Evolutionary conservation across 2,797 vertebrate species (phyloP).

Genomic region (Semotilus atromaculatus): DNA sequence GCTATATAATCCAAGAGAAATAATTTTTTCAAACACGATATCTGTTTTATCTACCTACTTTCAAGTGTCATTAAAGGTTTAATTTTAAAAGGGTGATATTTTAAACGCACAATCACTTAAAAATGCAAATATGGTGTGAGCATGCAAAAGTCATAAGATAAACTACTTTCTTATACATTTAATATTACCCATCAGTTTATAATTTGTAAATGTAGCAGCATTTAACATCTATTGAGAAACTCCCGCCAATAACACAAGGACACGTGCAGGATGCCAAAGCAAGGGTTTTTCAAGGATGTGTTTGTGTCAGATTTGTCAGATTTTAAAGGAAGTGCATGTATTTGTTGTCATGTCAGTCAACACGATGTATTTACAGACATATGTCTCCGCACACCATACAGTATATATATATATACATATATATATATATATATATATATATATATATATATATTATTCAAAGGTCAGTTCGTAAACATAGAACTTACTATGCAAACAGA

Average conservation of each 20-base stretch:
- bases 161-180: not conserved
- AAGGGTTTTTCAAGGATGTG: not conserved
- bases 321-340: not conserved
- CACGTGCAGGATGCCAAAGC: not conserved
- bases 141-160: not conserved
- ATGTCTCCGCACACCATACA: not conserved
- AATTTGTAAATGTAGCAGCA: not conserved
- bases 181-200: not conserved
- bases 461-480: constrained; percentile 3
- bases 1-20: not conserved
- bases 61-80: not conserved
- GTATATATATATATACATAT: too few species aligned
- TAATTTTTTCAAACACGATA: not conserved
- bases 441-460: not conserved
- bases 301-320: not conserved
- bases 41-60: not conserved
- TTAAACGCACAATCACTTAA: not conserved
- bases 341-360: not conserved
- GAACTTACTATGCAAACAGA: constrained; percentile 14
- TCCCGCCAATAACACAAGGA: not conserved
- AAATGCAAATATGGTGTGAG: not conserved
- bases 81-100: not conserved
- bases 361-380: constrained; percentile 21
- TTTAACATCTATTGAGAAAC: not conserved
- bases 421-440: too few species aligned